These are phyloP conservation scores for Isotomurus palustris DNA, from an alignment of 2,888 invertebrate genomes.

Conservation along the genomic window DNA sequence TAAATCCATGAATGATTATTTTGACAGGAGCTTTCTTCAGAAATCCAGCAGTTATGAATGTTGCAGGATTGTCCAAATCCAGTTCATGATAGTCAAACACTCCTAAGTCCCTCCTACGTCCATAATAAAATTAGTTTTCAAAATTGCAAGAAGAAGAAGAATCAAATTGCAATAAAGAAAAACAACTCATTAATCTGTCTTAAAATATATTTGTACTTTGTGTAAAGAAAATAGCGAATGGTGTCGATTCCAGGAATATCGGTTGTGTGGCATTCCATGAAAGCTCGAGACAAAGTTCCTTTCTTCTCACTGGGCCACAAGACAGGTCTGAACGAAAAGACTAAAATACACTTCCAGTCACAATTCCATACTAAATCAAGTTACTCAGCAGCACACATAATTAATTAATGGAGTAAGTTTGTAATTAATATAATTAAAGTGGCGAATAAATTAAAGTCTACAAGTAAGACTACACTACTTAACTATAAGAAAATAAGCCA, in stretches of 20 bases:
- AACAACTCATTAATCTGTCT: background rate
- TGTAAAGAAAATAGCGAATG: conserved; percentile 21
- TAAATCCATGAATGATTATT: conserved; percentile 35
- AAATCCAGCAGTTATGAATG: conserved; percentile 15
- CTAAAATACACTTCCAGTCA: background rate
- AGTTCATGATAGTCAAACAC: conserved; percentile 25
- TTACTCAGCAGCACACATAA: background rate
- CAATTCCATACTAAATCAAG: background rate
- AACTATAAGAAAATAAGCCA: too few relatives aligned
- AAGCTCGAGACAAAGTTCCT: conserved; percentile 19
- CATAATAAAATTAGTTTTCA: background rate
- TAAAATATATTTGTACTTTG: conserved; percentile 13
- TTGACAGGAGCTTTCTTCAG: conserved; percentile 24
- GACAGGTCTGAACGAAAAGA: background rate
- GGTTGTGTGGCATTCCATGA: conserved; percentile 19
- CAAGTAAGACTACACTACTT: too few relatives aligned
- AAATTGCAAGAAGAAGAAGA: background rate
- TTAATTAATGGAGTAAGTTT: background rate
- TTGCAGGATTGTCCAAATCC: conserved; percentile 8
- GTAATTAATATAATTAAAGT: background rate
- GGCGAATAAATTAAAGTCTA: background rate
- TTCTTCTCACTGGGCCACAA: conserved; percentile 28
- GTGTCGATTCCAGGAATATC: conserved; percentile 27
- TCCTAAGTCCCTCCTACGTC: conserved; percentile 16
- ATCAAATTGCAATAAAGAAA: background rate